Percentiles rank a stretch among this genome's conserved stretches.
Evolutionary conservation across 2,888 invertebrate species (phyloP).

Genomic region (Drosophila birchii): DNA sequence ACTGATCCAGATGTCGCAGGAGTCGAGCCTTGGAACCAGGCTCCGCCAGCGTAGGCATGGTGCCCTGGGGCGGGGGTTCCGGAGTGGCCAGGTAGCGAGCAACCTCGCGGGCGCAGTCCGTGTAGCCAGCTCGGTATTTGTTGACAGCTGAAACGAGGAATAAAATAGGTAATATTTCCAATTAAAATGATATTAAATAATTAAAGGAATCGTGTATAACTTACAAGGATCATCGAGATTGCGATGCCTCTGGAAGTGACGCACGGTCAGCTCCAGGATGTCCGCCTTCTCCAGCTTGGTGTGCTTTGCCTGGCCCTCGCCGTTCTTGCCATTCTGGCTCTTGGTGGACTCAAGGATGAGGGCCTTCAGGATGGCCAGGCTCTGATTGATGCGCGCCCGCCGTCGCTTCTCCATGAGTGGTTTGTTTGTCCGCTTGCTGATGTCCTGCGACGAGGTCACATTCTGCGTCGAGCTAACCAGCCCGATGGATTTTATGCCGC

Average conservation of each 20-base stretch:
- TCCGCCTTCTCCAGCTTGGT: slow-evolving; percentile 93
- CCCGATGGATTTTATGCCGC: slow-evolving; percentile 80
- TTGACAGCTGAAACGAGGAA: slow-evolving; percentile 73
- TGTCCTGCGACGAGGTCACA: slow-evolving; percentile 83
- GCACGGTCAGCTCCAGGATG: slow-evolving; percentile 92
- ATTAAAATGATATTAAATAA: background rate
- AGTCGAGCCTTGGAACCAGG: slow-evolving; percentile 87
- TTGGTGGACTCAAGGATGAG: slow-evolving; percentile 90
- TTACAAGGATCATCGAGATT: slow-evolving; percentile 87
- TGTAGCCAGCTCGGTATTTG: slow-evolving; percentile 86
- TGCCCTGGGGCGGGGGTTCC: slow-evolving; percentile 83
- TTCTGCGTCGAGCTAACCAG: slow-evolving; percentile 83
- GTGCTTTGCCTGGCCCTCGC: slow-evolving; percentile 88
- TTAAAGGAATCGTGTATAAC: slow-evolving; percentile 15
- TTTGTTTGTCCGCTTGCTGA: slow-evolving; percentile 88
- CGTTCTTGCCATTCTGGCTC: slow-evolving; percentile 83
- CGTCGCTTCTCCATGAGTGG: slow-evolving; percentile 92
- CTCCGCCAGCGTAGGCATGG: slow-evolving; percentile 85
- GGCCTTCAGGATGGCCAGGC: slow-evolving; percentile 89
- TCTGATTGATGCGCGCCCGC: slow-evolving; percentile 90
- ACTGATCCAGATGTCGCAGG: slow-evolving; percentile 87
- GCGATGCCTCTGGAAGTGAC: slow-evolving; percentile 91
- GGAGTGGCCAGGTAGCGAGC: slow-evolving; percentile 84
- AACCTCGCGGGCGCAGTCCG: slow-evolving; percentile 88
- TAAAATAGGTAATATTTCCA: background rate